Evolutionary conservation across 2,797 vertebrate species (phyloP), one percentile per base, ranked within the genome.

Genomic region (Furcifer pardalis): DNA sequence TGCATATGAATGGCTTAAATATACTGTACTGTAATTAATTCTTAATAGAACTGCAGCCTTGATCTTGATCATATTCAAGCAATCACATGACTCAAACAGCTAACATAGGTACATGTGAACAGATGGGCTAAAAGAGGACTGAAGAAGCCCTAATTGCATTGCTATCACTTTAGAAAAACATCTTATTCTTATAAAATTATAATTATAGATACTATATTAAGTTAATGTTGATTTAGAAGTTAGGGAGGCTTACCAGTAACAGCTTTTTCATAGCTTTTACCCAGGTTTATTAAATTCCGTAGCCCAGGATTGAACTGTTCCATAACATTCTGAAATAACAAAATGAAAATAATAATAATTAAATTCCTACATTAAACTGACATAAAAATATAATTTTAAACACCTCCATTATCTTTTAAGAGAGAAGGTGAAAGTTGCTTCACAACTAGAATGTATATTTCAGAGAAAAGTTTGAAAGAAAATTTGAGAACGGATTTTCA

Each of bases 221-320:
- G n/a, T n/a, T n/a, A n/a, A n/a, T n/a, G n/a, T n/a, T n/a, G n/a
- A n/a, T 79, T 87, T 63, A 88, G 49, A 88, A n/a, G 85, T 27
- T 1, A 74, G 42, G 40, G 77, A 90, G 79, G 94, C 95, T 97
- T 97, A 99, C 99, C 98, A 93, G 96, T 95, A 84, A 99, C 98
- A 30, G 98, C 97, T 93, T 99, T 99, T 94, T 99, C 99, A 37
- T 99, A 99, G 95, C 94, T 99, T 95, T 98, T 99, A 69, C 99
- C 98, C n/a, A 99, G 96, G 94, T 97, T 99, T 92, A 99, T 97
- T 93, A 99, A 97, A 93, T 98, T 99, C 92, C 98, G 97, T 89
- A 99, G 95, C 27, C 98, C 97, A 0, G 99, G 99, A 94, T 99
- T 99, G 95, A 99, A 99, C 91, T 99, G 98, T 86, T 99, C 99